Percentiles rank a stretch among this genome's conserved stretches.
Evolutionary conservation across 2,113 vertebrate genomes (phyloP).

Genomic region (Phylloscopus trochilus): DNA sequence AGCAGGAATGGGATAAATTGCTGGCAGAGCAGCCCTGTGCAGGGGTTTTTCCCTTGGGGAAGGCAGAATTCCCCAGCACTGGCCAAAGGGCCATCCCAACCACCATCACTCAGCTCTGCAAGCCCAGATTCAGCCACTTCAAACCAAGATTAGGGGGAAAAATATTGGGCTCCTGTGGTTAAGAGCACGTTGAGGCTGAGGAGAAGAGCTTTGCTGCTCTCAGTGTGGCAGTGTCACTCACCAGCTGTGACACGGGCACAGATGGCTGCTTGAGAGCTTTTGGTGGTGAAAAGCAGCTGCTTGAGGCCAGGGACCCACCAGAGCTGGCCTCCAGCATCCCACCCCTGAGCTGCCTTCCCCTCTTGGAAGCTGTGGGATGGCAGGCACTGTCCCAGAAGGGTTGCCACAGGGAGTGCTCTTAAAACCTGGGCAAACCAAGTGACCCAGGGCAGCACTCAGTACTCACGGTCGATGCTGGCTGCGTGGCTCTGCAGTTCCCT

Average conservation of each 20-base stretch:
- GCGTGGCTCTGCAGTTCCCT: constrained; percentile 81
- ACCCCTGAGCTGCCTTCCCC: not conserved
- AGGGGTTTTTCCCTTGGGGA: not conserved
- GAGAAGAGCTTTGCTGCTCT: not conserved
- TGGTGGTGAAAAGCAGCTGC: not conserved
- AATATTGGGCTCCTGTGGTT: not conserved
- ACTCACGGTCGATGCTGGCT: constrained; percentile 72
- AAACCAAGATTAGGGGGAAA: not conserved
- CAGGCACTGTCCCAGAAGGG: not conserved
- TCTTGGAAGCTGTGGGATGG: no score
- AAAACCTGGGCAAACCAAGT: not conserved
- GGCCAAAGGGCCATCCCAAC: not conserved
- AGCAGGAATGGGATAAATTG: not conserved
- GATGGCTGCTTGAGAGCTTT: accelerated
- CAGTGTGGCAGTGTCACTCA: accelerated
- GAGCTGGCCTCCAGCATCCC: not conserved
- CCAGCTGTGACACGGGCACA: accelerated
- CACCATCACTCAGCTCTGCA: not conserved
- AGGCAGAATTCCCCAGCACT: not conserved
- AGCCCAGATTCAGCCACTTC: not conserved
- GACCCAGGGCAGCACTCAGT: not conserved
- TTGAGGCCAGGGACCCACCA: not conserved
- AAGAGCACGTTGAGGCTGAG: not conserved
- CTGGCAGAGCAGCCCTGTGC: not conserved
- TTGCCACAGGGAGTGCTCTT: not conserved